Base-by-base conservation (phyloP, 2,888 invertebrate genomes). In the Hydriomena furcata region DNA sequence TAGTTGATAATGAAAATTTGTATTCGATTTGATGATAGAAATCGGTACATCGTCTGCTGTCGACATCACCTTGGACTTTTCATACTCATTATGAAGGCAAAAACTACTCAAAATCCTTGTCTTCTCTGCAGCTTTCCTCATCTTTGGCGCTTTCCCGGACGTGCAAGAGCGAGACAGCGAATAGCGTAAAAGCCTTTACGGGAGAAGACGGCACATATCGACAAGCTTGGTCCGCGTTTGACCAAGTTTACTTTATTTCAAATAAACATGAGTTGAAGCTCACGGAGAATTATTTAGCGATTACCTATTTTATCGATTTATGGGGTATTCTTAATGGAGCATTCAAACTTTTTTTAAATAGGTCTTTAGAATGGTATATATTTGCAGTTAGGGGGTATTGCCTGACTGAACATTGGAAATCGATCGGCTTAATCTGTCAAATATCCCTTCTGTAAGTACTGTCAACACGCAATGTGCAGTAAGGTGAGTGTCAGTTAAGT, bases 181-280 rank as follows among this genome's bases (percentile, higher is more conserved):
- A 70, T 65, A 49, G 21, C 10, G 37, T 41, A 44, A 59, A 21
- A 7, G 46, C 49, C 53, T 48, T 31, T 35, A 55, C 52, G 66
- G 52, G 66, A 75, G 59, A 49, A 57, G 58, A 69, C 63, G 41
- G 52, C 50, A 61, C 61, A 65, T 79, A 78, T 76, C 68, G 77
- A 77, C 78, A 72, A 63, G 60, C 66, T 66, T 66, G 68, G 61
- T 61, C 67, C 59, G 65, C 73, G 76, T 81, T 81, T 81, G 80
- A 80, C 76, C 80, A 85, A 83, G 74, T 52, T 82, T 83, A 82
- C 81, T 82, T 79, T 79, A 66, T 70, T 70, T 79, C 73, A 76
- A 84, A 17, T 4, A 80, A 82, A 80, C 76, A 80, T 82, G 77
- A 79, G 73, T 53, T 60, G 52, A 65, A 55, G 37, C 34, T 17